Conservation (phyloP, 1,140 invertebrate genomes). For the Cotesia typhae region DNA sequence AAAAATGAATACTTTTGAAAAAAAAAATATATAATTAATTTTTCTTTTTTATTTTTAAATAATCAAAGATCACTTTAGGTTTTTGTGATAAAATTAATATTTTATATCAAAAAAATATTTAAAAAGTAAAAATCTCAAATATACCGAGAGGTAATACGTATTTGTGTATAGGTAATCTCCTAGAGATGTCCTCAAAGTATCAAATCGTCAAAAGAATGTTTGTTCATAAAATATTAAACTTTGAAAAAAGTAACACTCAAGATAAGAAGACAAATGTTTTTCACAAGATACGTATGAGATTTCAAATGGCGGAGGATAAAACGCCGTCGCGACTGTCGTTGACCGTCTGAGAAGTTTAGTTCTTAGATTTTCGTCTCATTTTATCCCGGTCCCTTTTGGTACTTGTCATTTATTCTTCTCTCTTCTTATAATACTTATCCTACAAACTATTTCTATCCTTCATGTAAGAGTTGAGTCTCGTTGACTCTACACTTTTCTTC, state of each 20-base stretch:
- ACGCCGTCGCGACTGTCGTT: slow-evolving; percentile 27
- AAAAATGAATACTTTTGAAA: too few species aligned
- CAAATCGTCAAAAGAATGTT: too few species aligned
- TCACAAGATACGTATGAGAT: neutral
- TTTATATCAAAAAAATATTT: too few species aligned
- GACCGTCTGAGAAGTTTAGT: slow-evolving; percentile 27
- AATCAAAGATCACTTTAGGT: too few species aligned
- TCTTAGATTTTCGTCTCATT: slow-evolving; percentile 6
- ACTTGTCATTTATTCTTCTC: neutral
- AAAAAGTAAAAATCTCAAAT: too few species aligned
- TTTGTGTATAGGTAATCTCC: too few species aligned
- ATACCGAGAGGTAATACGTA: too few species aligned
- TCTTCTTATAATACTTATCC: neutral
- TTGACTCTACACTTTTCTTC: neutral
- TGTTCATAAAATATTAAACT: too few species aligned
- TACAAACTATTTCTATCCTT: neutral
- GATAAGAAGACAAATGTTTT: slow-evolving; percentile 7
- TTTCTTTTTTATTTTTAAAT: too few species aligned
- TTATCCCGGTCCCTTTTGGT: slow-evolving; percentile 2
- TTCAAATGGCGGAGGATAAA: slow-evolving; percentile 21
- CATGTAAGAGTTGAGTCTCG: neutral
- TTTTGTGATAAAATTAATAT: too few species aligned
- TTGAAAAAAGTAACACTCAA: neutral
- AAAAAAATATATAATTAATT: too few species aligned
- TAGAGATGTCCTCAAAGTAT: too few species aligned